Evolutionary conservation across 2,888 invertebrate genomes (phyloP).

Genomic region (Drosophila quasianomalipes): DNA sequence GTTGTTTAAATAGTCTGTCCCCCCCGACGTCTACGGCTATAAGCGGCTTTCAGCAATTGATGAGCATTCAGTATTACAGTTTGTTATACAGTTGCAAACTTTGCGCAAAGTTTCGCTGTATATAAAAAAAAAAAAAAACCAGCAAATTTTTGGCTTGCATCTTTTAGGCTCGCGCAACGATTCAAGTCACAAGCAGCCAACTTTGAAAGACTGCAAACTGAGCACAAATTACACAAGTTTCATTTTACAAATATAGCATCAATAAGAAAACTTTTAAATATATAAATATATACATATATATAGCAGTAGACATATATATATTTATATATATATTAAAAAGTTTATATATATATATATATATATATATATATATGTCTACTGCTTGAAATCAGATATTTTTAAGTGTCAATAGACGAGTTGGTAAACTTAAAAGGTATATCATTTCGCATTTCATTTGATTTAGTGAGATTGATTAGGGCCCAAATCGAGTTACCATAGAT

Average conservation of each 20-base stretch:
- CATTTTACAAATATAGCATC: neutral
- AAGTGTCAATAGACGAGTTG: neutral
- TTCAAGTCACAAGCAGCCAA: slow-evolving; percentile 15
- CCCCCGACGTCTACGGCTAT: neutral
- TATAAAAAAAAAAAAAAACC: no score
- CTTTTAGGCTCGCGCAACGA: slow-evolving; percentile 31
- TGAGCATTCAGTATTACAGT: slow-evolving; percentile 53
- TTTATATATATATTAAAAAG: neutral
- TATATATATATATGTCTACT: neutral
- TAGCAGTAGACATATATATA: no score
- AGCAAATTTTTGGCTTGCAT: slow-evolving; percentile 20
- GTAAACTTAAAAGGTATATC: neutral
- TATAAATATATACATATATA: neutral
- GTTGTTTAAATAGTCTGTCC: slow-evolving; percentile 59
- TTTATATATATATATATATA: neutral
- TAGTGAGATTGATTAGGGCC: slow-evolving; percentile 34
- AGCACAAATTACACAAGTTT: slow-evolving; percentile 2
- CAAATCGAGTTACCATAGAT: slow-evolving; percentile 38
- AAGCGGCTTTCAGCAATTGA: slow-evolving; percentile 51
- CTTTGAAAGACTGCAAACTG: neutral
- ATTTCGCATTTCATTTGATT: slow-evolving; percentile 19
- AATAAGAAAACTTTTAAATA: slow-evolving; percentile 2
- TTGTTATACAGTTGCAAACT: slow-evolving; percentile 25
- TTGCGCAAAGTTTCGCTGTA: slow-evolving; percentile 28
- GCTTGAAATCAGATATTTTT: neutral